Percentiles rank a stretch among this genome's conserved stretches.
Evolutionary conservation across 2,888 invertebrate genomes (phyloP).

Genomic region (Timandra comae): DNA sequence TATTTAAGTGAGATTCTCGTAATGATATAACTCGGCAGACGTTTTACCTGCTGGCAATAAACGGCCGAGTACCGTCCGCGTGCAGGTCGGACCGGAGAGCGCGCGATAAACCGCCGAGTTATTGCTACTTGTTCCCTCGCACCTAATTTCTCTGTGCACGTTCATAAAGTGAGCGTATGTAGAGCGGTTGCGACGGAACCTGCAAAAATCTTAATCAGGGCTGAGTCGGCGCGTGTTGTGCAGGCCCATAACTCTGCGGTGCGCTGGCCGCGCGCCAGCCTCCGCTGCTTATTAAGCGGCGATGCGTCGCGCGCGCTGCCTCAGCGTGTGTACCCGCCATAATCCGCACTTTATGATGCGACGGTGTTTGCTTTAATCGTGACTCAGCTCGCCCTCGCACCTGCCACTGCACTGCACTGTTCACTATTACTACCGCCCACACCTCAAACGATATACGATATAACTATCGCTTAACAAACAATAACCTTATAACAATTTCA

Average conservation of each 20-base stretch:
- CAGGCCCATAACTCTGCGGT: constrained; percentile 31
- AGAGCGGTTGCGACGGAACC: neutral
- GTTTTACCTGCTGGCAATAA: constrained; percentile 6
- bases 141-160: constrained; percentile 19
- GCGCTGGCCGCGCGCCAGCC: constrained; percentile 36
- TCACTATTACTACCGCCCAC: no score
- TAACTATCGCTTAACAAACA: no score
- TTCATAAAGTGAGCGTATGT: constrained; percentile 1
- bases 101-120: constrained; percentile 17
- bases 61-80: neutral
- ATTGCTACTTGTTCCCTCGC: neutral
- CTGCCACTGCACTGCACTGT: no score
- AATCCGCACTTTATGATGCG: neutral
- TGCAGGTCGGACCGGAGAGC: constrained; percentile 10
- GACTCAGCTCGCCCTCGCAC: no score
- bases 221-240: constrained; percentile 37
- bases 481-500: no score
- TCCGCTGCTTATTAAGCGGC: constrained; percentile 44
- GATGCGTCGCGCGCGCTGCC: no score
- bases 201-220: constrained; percentile 48
- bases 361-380: no score
- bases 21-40: constrained; percentile 11
- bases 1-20: constrained; percentile 10
- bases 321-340: constrained; percentile 30
- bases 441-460: no score